Conservation (phyloP, 2,888 invertebrate species). For the Pseudeuparius sepicola region DNA sequence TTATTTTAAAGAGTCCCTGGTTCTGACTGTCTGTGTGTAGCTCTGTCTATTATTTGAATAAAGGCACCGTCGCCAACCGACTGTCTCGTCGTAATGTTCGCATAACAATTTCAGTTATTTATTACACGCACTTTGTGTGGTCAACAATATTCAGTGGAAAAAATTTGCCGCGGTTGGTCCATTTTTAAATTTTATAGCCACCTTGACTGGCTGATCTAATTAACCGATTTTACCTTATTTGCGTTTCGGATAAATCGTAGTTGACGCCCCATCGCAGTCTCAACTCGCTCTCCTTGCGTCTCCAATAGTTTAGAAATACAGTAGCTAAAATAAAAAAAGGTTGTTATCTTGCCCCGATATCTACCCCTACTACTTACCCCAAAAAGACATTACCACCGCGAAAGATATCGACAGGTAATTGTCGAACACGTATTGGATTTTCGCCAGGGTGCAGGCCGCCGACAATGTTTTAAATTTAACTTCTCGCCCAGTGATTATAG, state of each 20-base stretch:
- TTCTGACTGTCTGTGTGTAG: too few species aligned
- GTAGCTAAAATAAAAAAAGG: conserved; percentile 25
- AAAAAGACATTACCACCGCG: conserved; percentile 33
- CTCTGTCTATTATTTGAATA: too few species aligned
- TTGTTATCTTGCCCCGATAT: too few species aligned
- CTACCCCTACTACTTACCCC: conserved; percentile 31
- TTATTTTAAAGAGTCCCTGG: too few species aligned
- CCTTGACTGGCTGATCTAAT: too few species aligned
- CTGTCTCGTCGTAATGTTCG: too few species aligned
- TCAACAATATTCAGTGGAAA: too few species aligned
- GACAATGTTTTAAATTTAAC: conserved; percentile 44
- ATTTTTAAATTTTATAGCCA: too few species aligned
- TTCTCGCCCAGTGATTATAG: conserved; percentile 39
- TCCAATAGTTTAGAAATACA: conserved; percentile 32
- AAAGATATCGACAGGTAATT: conserved; percentile 29
- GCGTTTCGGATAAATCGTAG: conserved; percentile 19
- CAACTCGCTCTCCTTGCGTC: conserved; percentile 27
- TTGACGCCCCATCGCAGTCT: conserved; percentile 29
- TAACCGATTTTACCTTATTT: conserved; percentile 22
- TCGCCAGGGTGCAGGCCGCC: conserved; percentile 44
- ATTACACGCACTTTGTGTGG: too few species aligned
- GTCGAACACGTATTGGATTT: conserved; percentile 37
- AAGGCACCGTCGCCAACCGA: too few species aligned
- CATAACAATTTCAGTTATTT: too few species aligned
- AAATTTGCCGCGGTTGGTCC: too few species aligned